These are phyloP conservation scores for Melanotus villosus DNA, from an alignment of 2,888 invertebrate species.

Conservation along the genomic window DNA sequence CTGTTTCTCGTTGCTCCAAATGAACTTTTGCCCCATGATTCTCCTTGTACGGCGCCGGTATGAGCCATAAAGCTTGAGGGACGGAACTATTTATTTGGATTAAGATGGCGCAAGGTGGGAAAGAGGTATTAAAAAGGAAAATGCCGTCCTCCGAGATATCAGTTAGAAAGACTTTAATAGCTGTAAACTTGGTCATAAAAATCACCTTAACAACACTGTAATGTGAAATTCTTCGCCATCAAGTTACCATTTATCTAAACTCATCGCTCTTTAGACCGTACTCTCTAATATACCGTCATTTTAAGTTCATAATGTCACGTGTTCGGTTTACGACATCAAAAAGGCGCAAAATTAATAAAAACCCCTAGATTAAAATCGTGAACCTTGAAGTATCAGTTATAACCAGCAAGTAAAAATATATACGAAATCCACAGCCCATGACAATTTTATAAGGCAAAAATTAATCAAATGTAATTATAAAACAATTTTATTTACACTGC, in stretches of 20 bases:
- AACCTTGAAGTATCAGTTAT: not conserved
- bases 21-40: conserved; percentile 48
- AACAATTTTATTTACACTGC: not conserved
- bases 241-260: conserved; percentile 16
- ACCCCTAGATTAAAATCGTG: not conserved
- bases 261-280: conserved; percentile 17
- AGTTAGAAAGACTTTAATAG: conserved; percentile 41
- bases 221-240: conserved; percentile 24
- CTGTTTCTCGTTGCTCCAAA: conserved; percentile 42
- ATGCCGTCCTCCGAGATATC: conserved; percentile 49
- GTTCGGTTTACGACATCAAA: conserved; percentile 1
- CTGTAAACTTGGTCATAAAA: conserved; percentile 39
- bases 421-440: too few relatives aligned
- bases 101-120: conserved; percentile 43
- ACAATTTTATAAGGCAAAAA: not conserved
- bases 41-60: conserved; percentile 36
- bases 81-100: conserved; percentile 49
- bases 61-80: conserved; percentile 43
- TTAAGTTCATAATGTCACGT: conserved; percentile 23
- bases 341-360: not conserved
- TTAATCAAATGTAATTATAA: conserved; percentile 1
- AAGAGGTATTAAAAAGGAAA: conserved; percentile 38
- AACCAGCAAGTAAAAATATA: too few relatives aligned
- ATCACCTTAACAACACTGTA: conserved; percentile 36
- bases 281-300: conserved; percentile 17